phyloP scores from a whole-genome alignment of 2,113 vertebrate species.

The Tylochromis polylepis region DNA sequence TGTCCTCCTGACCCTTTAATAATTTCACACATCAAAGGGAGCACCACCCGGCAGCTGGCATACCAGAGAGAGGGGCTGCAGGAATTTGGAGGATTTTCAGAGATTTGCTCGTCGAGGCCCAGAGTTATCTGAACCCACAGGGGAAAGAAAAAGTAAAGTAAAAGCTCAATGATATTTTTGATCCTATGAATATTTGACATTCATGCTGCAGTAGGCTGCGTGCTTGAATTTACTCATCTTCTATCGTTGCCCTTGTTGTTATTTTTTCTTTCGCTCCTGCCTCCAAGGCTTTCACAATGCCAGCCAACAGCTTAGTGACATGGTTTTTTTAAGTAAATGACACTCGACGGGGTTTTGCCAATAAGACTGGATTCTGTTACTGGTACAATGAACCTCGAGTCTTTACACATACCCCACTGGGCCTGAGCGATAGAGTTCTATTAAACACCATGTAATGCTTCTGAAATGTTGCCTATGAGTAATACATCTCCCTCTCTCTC shows the following conservation, averaged over 20 bases:
- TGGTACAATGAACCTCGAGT: constrained; percentile 17
- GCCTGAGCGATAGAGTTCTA: neutral
- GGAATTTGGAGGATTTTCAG: constrained; percentile 66
- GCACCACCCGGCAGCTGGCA: constrained; percentile 45
- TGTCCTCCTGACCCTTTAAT: constrained; percentile 49
- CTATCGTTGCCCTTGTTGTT: constrained; percentile 31
- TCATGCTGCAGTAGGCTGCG: constrained; percentile 52
- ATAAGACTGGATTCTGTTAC: constrained; percentile 31
- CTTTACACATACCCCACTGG: constrained; percentile 6
- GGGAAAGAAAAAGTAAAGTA: constrained; percentile 56
- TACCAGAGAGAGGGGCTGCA: constrained; percentile 32
- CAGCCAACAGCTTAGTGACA: constrained; percentile 39
- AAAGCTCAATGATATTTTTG: constrained; percentile 73
- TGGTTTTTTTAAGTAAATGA: constrained; percentile 47
- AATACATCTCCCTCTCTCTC: neutral
- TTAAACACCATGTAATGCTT: constrained; percentile 26
- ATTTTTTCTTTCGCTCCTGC: constrained; percentile 23
- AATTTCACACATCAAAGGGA: constrained; percentile 71
- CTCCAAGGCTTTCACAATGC: constrained; percentile 35
- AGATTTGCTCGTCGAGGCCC: constrained; percentile 64
- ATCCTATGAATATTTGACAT: constrained; percentile 74
- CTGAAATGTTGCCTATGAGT: constrained; percentile 14
- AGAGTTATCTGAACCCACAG: constrained; percentile 66
- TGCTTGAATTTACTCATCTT: constrained; percentile 32
- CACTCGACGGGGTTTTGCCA: constrained; percentile 35